These are phyloP conservation scores for Clarias gariepinus DNA, from an alignment of 2,113 vertebrate genomes.

Conservation along the genomic window DNA sequence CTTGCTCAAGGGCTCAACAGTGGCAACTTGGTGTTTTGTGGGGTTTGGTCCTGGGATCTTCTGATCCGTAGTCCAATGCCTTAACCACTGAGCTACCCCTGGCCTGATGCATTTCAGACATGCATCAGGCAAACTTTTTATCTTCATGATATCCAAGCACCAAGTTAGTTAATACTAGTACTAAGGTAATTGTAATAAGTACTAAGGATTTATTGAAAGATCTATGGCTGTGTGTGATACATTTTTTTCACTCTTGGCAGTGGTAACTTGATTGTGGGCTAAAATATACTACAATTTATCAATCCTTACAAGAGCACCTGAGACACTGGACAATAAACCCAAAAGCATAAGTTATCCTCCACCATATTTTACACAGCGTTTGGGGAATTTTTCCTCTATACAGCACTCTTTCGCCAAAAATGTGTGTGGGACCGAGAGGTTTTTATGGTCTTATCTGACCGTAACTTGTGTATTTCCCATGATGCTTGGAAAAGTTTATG, in stretches of 20 bases:
- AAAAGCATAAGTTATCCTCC: background rate
- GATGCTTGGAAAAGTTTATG: background rate
- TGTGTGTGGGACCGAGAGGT: background rate
- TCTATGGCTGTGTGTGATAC: background rate
- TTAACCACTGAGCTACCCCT: no score
- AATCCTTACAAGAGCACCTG: background rate
- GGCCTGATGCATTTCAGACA: no score
- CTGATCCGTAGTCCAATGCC: no score
- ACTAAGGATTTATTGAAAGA: background rate
- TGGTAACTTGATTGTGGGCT: background rate
- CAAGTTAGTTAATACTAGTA: no score
- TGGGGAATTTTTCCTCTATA: background rate
- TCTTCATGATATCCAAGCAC: no score
- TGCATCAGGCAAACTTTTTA: no score
- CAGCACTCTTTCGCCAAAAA: background rate
- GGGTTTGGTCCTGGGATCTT: no score
- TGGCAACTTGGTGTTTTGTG: no score
- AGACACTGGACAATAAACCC: background rate
- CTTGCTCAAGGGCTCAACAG: no score
- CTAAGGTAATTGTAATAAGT: no score
- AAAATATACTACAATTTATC: background rate
- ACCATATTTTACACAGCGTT: background rate
- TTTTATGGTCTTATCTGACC: background rate
- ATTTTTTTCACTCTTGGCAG: background rate
- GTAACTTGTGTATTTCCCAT: background rate